Evolutionary conservation across 1,140 invertebrate species (phyloP).

Genomic region (Drosophila mayri): DNA sequence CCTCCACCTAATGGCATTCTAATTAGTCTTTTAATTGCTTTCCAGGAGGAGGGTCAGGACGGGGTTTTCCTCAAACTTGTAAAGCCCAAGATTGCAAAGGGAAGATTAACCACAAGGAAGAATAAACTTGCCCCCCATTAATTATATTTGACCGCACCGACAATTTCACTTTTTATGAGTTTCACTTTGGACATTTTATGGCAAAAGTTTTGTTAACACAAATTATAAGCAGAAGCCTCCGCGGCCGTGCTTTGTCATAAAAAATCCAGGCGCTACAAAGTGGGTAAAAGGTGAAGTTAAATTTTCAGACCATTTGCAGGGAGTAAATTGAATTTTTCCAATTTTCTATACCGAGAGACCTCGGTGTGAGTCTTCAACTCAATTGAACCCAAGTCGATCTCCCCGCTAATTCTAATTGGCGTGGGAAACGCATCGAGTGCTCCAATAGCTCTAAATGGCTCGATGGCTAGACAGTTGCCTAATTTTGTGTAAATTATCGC

Average conservation of each 20-base stretch:
- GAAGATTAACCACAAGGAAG: conserved; percentile 32
- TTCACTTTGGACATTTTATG: conserved; percentile 65
- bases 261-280: conserved; percentile 27
- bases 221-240: conserved; percentile 49
- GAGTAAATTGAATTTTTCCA: conserved; percentile 69
- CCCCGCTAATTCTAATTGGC: conserved; percentile 71
- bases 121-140: conserved; percentile 70
- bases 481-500: conserved; percentile 83
- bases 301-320: conserved; percentile 54
- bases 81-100: conserved; percentile 53
- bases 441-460: conserved; percentile 67
- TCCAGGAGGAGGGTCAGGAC: neutral
- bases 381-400: conserved; percentile 30
- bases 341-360: conserved; percentile 29
- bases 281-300: conserved; percentile 31
- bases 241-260: conserved; percentile 46
- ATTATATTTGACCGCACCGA: conserved; percentile 72
- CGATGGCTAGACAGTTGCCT: conserved; percentile 78
- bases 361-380: conserved; percentile 20
- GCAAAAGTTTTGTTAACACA: conserved; percentile 70
- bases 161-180: conserved; percentile 62
- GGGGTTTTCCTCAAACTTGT: conserved; percentile 17
- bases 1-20: conserved; percentile 64
- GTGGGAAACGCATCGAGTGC: conserved; percentile 68
- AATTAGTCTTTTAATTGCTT: conserved; percentile 79